These are phyloP conservation scores for Pterostichus madidus DNA, from an alignment of 2,888 invertebrate species.

Conservation along the genomic window DNA sequence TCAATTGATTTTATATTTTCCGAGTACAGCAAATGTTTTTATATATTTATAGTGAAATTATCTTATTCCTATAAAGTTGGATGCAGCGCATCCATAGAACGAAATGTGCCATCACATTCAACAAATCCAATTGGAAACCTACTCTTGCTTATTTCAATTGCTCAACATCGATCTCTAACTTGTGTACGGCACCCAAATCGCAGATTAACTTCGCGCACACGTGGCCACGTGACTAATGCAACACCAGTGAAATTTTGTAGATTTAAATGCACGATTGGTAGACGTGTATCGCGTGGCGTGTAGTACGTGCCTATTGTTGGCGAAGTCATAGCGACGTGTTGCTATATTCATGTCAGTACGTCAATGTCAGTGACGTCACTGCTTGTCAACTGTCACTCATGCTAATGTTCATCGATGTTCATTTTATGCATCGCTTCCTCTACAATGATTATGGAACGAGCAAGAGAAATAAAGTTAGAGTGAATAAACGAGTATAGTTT, in stretches of 20 bases:
- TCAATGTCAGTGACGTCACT: conserved; percentile 10
- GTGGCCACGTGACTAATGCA: conserved; percentile 11
- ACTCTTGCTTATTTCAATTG: background rate
- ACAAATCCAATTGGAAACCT: too few relatives aligned
- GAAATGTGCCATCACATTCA: too few relatives aligned
- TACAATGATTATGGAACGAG: too few relatives aligned
- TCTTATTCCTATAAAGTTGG: too few relatives aligned
- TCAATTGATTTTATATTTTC: too few relatives aligned
- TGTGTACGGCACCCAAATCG: conserved; percentile 5
- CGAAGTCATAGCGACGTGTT: background rate
- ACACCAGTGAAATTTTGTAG: conserved; percentile 16
- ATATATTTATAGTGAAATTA: too few relatives aligned
- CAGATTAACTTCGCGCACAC: background rate
- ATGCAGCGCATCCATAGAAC: too few relatives aligned
- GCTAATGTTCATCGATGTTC: conserved; percentile 11
- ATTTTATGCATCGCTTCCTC: conserved; percentile 3
- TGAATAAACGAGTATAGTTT: too few relatives aligned
- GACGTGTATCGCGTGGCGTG: background rate
- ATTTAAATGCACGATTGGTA: conserved; percentile 31
- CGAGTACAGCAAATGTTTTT: too few relatives aligned
- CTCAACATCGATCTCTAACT: background rate
- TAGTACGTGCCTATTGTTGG: background rate
- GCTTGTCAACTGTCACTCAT: background rate
- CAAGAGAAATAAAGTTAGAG: too few relatives aligned
- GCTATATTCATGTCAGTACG: conserved; percentile 16